Base-by-base conservation (phyloP, 2,113 vertebrate species). In the Brachionichthys hirsutus region DNA sequence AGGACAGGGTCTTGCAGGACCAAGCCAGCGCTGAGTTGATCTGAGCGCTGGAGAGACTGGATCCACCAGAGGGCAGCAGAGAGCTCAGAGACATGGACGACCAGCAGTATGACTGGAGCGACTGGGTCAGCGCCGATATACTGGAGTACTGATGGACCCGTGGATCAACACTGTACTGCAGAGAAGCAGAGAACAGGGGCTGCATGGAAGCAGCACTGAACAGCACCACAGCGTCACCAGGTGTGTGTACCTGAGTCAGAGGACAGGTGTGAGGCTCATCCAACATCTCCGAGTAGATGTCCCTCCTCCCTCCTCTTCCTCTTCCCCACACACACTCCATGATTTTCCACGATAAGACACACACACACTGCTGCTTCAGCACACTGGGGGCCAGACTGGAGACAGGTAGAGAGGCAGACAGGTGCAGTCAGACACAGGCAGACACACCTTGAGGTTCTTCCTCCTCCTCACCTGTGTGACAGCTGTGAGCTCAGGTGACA, bases 271-370 rank as follows among this genome's bases (percentile, higher is more conserved):
- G 95, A 12, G 42, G 71, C 52, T 92, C 67, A 24, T 85, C 87
- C 46, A 96, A 46, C 86, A 96, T 94, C 85, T 96, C 95, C 17
- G 58, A 73, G 77, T 94, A 93, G 54, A 95, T 86, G 62, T 95
- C 89, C 78, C 94, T 92, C 17, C 63, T 19, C 51, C 19, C 15
- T 48, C 20, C 35, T 48, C 6, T 1, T 62, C 67, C 38, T 67
- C 36, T 38, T 53, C 49, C 41, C 66, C 64, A 12, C 78, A 88
- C 22, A 16, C 43, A 60, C 87, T 85, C 68, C 89, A 92, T 75
- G 71, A 94, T 58, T 73, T 88, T 87, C 83, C 88, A 83, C 17
- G 82, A 89, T 59, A 87, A 54, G 12, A 70, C 0, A 3, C 80
- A 78, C 63, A 92, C 68, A 34, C 80, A 71, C 57, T 81, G 82